phyloP scores from a whole-genome alignment of 2,797 vertebrate genomes.

The Etheostoma perlongum region DNA sequence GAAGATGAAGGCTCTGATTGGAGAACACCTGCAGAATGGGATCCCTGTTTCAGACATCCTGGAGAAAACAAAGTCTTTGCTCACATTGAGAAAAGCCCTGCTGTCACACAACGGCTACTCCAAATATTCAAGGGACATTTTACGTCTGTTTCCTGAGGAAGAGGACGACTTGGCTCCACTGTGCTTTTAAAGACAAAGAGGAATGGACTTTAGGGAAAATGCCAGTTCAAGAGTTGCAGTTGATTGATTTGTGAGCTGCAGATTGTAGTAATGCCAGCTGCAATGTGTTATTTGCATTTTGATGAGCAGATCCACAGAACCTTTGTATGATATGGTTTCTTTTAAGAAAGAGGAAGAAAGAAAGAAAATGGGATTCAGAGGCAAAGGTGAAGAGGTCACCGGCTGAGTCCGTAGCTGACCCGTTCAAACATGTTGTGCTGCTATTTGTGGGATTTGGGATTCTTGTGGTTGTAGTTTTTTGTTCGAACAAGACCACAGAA shows the following conservation, averaged over 20 bases:
- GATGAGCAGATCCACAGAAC: neutral
- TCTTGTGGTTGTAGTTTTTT: constrained; percentile 6
- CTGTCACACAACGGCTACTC: constrained; percentile 81
- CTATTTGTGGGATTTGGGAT: constrained; percentile 49
- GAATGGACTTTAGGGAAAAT: constrained; percentile 3
- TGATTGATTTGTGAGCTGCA: neutral
- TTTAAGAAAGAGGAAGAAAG: constrained; percentile 9
- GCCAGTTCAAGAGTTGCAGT: constrained; percentile 1
- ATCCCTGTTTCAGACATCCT: constrained; percentile 76
- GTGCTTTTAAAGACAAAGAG: constrained; percentile 63
- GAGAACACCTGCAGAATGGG: constrained; percentile 78
- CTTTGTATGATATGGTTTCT: neutral
- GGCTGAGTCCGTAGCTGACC: constrained; percentile 4
- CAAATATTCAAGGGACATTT: constrained; percentile 79
- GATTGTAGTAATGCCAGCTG: neutral
- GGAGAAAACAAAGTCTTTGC: constrained; percentile 81
- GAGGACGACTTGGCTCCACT: constrained; percentile 81
- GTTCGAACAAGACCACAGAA: constrained; percentile 1
- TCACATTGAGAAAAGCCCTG: constrained; percentile 77
- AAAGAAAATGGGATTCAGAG: constrained; percentile 18
- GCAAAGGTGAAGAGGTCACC: constrained; percentile 2
- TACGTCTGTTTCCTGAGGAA: constrained; percentile 75
- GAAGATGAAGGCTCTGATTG: constrained; percentile 80
- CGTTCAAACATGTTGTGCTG: constrained; percentile 44
- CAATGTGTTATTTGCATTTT: constrained; percentile 32